Percentiles rank a stretch among this genome's conserved stretches.
phyloP scores from a whole-genome alignment of 2,113 vertebrate species.

The Eurystomus gularis region DNA sequence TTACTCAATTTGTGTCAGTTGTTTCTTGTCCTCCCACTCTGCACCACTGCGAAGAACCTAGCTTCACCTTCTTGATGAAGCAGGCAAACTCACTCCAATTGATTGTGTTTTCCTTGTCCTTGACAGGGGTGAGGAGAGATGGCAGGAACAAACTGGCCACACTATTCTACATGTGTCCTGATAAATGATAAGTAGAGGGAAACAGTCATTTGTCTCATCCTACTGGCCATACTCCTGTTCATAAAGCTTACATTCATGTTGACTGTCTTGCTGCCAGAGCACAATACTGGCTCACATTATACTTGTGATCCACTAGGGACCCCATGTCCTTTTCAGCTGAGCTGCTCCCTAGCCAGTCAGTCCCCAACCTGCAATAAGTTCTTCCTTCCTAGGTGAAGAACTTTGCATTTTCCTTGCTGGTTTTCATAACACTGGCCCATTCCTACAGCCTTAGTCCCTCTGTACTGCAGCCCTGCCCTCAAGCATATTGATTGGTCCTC shows the following conservation, averaged over 20 bases:
- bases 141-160: neutral
- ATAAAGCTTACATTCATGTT: neutral
- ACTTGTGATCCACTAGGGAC: rapidly evolving
- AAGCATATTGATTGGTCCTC: neutral
- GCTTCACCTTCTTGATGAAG: neutral
- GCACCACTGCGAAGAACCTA: neutral
- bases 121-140: rapidly evolving
- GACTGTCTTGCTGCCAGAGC: neutral
- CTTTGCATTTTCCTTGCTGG: neutral
- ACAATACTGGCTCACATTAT: neutral
- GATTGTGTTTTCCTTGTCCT: neutral
- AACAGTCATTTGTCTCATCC: neutral
- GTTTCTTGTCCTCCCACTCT: neutral
- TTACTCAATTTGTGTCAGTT: neutral
- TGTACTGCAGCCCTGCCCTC: neutral
- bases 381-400: neutral
- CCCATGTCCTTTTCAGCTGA: neutral
- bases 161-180: neutral
- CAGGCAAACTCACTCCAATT: neutral
- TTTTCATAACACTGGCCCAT: neutral
- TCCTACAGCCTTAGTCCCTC: neutral
- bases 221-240: neutral
- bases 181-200: neutral
- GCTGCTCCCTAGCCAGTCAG: neutral
- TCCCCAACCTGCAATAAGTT: neutral